These are phyloP conservation scores for Drosophila serrata DNA, from an alignment of 1,140 invertebrate species.

Conservation along the genomic window DNA sequence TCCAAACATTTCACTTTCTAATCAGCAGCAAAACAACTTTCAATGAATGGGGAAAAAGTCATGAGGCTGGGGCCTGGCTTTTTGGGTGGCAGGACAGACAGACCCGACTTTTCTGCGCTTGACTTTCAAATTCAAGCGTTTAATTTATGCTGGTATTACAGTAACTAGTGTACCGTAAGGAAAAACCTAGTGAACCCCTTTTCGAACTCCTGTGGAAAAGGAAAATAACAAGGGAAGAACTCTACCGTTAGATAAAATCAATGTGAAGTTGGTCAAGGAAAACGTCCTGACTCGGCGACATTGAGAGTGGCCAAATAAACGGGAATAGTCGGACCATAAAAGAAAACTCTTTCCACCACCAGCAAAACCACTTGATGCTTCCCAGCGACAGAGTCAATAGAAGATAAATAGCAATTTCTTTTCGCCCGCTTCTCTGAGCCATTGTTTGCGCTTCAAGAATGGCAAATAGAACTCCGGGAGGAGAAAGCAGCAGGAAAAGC, in stretches of 20 bases:
- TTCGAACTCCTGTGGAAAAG: slow-evolving; percentile 3
- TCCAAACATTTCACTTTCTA: slow-evolving; percentile 68
- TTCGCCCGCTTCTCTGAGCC: slow-evolving; percentile 42
- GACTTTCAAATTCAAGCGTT: slow-evolving; percentile 68
- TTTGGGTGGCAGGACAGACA: slow-evolving; percentile 2
- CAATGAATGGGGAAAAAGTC: slow-evolving; percentile 37
- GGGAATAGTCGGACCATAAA: slow-evolving; percentile 32
- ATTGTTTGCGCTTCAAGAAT: slow-evolving; percentile 78
- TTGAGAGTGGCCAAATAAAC: slow-evolving; percentile 39
- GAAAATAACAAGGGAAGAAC: slow-evolving; percentile 16
- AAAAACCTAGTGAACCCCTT: slow-evolving; percentile 35
- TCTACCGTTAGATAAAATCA: slow-evolving; percentile 26
- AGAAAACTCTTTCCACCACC: slow-evolving; percentile 17
- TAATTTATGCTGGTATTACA: slow-evolving; percentile 74
- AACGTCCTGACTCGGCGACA: slow-evolving; percentile 24
- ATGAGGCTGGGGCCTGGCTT: background rate
- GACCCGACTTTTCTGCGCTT: slow-evolving; percentile 51
- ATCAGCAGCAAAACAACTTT: slow-evolving; percentile 65
- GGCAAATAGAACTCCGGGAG: slow-evolving; percentile 54
- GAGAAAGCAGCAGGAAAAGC: background rate
- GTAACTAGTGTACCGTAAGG: slow-evolving; percentile 45
- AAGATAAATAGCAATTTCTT: slow-evolving; percentile 83
- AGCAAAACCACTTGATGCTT: slow-evolving; percentile 51
- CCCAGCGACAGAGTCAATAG: slow-evolving; percentile 68
- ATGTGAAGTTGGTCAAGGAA: slow-evolving; percentile 25